phyloP scores from a whole-genome alignment of 2,888 invertebrate species.

The Nemoura dubitans region DNA sequence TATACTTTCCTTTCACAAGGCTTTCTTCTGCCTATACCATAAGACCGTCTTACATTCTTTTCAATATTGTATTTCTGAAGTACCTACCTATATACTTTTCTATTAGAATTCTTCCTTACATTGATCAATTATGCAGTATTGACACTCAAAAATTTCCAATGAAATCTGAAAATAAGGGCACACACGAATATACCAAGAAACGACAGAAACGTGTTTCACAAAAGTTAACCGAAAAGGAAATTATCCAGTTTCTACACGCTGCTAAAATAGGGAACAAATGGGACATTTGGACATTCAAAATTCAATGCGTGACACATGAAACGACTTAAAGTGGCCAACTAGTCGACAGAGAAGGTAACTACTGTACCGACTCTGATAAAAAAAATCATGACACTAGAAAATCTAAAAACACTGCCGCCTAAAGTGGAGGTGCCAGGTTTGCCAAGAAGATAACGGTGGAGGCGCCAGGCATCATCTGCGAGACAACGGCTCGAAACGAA shows the following conservation, averaged over 20 bases:
- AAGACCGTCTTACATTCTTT: not conserved
- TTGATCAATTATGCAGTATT: not conserved
- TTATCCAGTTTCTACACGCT: not conserved
- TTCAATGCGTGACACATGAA: not conserved
- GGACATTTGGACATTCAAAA: not conserved
- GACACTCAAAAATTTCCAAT: not conserved
- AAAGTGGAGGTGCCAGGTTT: not conserved
- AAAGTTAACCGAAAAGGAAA: not conserved
- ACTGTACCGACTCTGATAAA: not conserved
- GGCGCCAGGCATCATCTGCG: not conserved
- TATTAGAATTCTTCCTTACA: constrained; percentile 39
- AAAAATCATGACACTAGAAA: not conserved
- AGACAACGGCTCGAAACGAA: not conserved
- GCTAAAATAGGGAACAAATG: not conserved
- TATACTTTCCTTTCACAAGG: constrained; percentile 29
- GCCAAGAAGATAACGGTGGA: not conserved
- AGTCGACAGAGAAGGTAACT: not conserved
- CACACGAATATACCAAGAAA: not conserved
- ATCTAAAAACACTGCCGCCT: not conserved
- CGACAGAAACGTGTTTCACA: not conserved
- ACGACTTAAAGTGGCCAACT: not conserved
- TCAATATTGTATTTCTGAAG: not conserved
- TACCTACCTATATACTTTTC: constrained; percentile 32
- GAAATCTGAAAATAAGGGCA: not conserved
- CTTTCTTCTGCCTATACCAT: not conserved